Conservation (phyloP, 2,888 invertebrate species). For the Laothoe populi region DNA sequence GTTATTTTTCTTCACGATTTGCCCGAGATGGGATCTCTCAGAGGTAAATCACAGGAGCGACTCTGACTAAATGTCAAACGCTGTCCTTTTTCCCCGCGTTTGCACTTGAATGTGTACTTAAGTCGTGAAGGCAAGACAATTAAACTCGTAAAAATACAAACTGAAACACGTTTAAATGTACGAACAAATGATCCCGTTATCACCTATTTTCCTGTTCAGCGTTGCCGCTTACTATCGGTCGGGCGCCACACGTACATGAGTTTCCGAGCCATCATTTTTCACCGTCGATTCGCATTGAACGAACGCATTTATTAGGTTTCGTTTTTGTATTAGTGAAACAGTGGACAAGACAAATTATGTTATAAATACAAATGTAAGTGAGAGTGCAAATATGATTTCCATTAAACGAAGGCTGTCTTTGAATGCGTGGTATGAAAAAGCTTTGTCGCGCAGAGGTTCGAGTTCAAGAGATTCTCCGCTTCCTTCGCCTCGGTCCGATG, state of each 20-base stretch:
- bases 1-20: too few relatives aligned
- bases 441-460: conserved; percentile 55
- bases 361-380: conserved; percentile 28
- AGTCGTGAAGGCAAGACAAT: too few relatives aligned
- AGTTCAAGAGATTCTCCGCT: conserved; percentile 38
- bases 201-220: conserved; percentile 71
- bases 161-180: conserved; percentile 20
- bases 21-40: too few relatives aligned
- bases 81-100: too few relatives aligned
- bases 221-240: conserved; percentile 61
- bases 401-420: conserved; percentile 59
- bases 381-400: conserved; percentile 40
- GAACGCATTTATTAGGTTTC: conserved; percentile 58
- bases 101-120: too few relatives aligned
- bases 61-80: too few relatives aligned
- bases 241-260: conserved; percentile 44
- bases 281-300: conserved; percentile 66
- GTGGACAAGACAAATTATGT: conserved; percentile 28
- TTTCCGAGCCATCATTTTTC: conserved; percentile 78
- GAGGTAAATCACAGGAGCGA: too few relatives aligned
- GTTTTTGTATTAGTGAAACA: conserved; percentile 32
- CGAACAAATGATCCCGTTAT: conserved; percentile 64
- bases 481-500: conserved; percentile 54
- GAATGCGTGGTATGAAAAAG: conserved; percentile 58
- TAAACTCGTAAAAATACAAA: background rate